Percentiles rank a stretch among this genome's conserved stretches.
Evolutionary conservation across 2,888 invertebrate genomes (phyloP).

Genomic region (Galerucella nymphaeae): DNA sequence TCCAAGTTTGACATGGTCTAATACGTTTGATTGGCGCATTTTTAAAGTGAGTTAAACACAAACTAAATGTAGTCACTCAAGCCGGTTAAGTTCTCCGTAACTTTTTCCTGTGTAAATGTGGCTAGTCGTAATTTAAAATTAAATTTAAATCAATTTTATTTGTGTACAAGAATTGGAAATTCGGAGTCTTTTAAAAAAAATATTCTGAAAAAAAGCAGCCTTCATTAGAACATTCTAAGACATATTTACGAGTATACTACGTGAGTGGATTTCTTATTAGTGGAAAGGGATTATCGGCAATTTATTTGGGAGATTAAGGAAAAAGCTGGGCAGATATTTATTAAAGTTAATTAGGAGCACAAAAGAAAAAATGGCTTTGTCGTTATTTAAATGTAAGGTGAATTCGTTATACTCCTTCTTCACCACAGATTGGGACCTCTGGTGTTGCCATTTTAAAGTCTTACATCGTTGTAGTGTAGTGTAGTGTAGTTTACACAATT

Average conservation of each 20-base stretch:
- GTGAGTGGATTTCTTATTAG: slow-evolving; percentile 20
- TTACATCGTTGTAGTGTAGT: no score
- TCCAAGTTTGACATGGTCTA: slow-evolving; percentile 60
- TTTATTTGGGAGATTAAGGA: slow-evolving; percentile 15
- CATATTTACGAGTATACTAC: slow-evolving; percentile 18
- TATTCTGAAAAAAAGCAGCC: slow-evolving; percentile 1
- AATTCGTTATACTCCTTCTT: not conserved
- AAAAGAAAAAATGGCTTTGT: no score
- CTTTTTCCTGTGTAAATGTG: no score
- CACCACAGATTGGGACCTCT: no score
- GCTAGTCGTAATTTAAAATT: no score
- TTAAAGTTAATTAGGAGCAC: not conserved
- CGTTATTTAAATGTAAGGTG: not conserved
- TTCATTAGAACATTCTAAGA: slow-evolving; percentile 26
- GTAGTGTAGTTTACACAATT: no score
- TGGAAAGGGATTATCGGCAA: slow-evolving; percentile 11
- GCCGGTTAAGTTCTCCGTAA: no score
- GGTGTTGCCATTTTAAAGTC: no score
- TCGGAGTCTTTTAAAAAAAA: slow-evolving; percentile 8
- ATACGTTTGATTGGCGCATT: slow-evolving; percentile 76
- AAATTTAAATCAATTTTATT: no score
- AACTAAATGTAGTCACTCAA: no score
- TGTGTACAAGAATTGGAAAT: not conserved
- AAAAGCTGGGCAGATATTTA: slow-evolving; percentile 5
- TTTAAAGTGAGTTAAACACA: slow-evolving; percentile 69